Evolutionary conservation across 2,797 vertebrate species (phyloP).

Genomic region (Spinus pinus): DNA sequence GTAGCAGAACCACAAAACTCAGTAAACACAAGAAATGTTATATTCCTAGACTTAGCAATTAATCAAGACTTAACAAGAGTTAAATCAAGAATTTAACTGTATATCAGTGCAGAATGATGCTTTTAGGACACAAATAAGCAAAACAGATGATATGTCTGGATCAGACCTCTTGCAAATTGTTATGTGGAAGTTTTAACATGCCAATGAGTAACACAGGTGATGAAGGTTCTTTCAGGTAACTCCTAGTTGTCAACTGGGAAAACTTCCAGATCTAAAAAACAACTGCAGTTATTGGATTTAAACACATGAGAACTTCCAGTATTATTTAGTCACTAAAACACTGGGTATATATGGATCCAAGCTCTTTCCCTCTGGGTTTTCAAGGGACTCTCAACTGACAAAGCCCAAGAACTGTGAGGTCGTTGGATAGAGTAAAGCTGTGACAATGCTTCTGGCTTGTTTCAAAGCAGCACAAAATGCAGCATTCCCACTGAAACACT

Average conservation of each 20-base stretch:
- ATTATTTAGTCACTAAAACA: not conserved
- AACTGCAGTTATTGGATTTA: not conserved
- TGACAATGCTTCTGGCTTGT: not conserved
- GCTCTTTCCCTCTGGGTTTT: not conserved
- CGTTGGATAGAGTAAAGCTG: not conserved
- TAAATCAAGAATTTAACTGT: not conserved
- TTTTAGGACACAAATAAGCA: not conserved
- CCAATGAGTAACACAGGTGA: not conserved
- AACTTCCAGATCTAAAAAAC: not conserved
- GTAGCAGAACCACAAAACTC: not conserved
- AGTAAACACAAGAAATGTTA: not conserved
- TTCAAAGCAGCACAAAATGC: not conserved
- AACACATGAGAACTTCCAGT: not conserved
- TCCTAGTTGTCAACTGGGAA: not conserved
- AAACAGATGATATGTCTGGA: not conserved
- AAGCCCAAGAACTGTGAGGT: accelerated
- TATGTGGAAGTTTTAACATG: not conserved
- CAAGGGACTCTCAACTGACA: not conserved
- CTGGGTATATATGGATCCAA: not conserved
- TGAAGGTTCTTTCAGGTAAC: not conserved
- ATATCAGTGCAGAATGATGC: not conserved
- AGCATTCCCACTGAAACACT: not conserved
- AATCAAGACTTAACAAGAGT: not conserved
- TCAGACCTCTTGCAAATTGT: not conserved
- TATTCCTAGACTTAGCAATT: not conserved